Base-by-base conservation (phyloP, 2,113 vertebrate species). In the Salvelinus alpinus region DNA sequence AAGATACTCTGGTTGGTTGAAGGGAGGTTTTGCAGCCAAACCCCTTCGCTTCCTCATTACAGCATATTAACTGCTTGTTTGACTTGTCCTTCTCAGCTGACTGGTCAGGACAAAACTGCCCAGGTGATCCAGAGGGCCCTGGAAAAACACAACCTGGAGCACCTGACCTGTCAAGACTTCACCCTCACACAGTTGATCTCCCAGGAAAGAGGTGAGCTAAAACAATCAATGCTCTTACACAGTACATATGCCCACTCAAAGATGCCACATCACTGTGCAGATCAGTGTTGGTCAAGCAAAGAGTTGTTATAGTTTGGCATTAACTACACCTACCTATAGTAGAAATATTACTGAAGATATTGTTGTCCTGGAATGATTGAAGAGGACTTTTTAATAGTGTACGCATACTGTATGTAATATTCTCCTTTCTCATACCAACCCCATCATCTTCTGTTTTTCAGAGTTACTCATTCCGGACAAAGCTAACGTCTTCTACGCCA, bases 401-500 rank as follows among this genome's bases (percentile, higher is more conserved):
- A 44, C 2, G 0, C 1, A 34, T 8, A 34, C 34, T 44, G 38
- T 44, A 62, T 34, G 31, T 34, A 38, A 68, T 74, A 20, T 51
- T 66, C 13, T 13, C 9, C 3, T 57, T 27, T 48, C 1, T 51
- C 24, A 29, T 51, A 20, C 70, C 27, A 31, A 44, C 16, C 38
- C 38, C 76, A 60, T 71, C 27, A 54, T 47, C 9, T 65, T 71
- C 11, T 70, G 7, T 70, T 83, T 83, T 1, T 38, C 91, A 96
- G 95, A 95, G 85, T 85, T 96, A 78, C 90, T 93, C 72, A 95
- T 96, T 74, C 95, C 95, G 0, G 94, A 95, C 79, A 93, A 94
- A 0, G 94, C 95, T 44, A 96, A 96, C 0, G 94, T 95, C 76
- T 96, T 95, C 87, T 96, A 96, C 0, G 95, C 95, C 0, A 96